These are phyloP conservation scores for Arctopsyche grandis DNA, from an alignment of 1,140 invertebrate species.

Conservation along the genomic window DNA sequence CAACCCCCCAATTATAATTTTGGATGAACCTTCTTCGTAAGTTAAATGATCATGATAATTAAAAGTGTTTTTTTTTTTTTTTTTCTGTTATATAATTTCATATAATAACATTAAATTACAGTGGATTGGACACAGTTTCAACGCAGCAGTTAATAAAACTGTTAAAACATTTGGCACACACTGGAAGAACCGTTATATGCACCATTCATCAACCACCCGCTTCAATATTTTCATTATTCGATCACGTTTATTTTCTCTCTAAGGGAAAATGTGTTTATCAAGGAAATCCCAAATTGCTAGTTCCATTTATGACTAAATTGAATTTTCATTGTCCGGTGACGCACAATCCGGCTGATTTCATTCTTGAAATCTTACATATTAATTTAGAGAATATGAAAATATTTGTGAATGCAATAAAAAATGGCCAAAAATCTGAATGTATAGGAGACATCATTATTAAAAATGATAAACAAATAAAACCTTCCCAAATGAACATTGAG, in stretches of 20 bases:
- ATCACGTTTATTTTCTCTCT: slow-evolving; percentile 58
- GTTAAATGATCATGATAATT: no score
- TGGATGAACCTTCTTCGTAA: slow-evolving; percentile 95
- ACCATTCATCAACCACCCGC: slow-evolving; percentile 89
- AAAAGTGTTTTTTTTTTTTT: background rate
- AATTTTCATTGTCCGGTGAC: slow-evolving; percentile 62
- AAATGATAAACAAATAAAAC: background rate
- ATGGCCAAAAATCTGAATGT: slow-evolving; percentile 57
- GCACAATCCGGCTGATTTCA: slow-evolving; percentile 64
- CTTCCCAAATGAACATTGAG: slow-evolving; percentile 16
- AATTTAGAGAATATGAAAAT: slow-evolving; percentile 57
- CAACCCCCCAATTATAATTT: slow-evolving; percentile 90
- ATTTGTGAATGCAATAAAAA: slow-evolving; percentile 61
- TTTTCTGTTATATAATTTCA: no score
- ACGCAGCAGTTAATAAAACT: slow-evolving; percentile 74
- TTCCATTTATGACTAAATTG: slow-evolving; percentile 60
- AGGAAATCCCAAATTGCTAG: slow-evolving; percentile 61
- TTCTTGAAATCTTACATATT: slow-evolving; percentile 59
- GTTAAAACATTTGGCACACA: slow-evolving; percentile 68
- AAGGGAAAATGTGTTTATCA: slow-evolving; percentile 55
- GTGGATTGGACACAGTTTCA: slow-evolving; percentile 80
- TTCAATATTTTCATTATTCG: slow-evolving; percentile 81
- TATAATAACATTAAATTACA: no score
- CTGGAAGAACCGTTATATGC: slow-evolving; percentile 80
- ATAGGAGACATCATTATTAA: background rate